Evolutionary conservation across 2,113 vertebrate genomes (phyloP), one percentile per base, ranked within the genome.

Genomic region (Notothenia rossii): DNA sequence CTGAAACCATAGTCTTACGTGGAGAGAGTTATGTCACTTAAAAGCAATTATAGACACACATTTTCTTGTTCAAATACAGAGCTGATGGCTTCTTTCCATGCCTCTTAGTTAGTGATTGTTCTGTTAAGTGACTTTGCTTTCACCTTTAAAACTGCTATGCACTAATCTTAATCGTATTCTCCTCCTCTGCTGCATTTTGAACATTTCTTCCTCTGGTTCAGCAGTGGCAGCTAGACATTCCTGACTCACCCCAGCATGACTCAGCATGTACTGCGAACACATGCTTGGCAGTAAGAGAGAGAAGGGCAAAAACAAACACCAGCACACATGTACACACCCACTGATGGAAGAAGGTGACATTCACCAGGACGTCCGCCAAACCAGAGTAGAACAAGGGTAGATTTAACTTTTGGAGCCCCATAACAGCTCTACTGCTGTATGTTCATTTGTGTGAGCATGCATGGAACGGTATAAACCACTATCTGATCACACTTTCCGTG

Each of bases 331-430:
- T 8, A n/a, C 7, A 53, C 50, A 18, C 49, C 45, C 10, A 7
- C 53, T 50, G 40, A 25, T 68, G 69, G 46, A 17, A 49, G 63
- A 82, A 86, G 62, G 73, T 81, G 81, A 86, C 84, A 83, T 85
- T 86, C 67, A 77, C 40, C 48, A 29, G 43, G 68, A 73, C 11
- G 5, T 54, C 61, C 11, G 43, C 70, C 48, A 29, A 77, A 53
- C 68, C 43, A 50, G 62, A 45, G 53, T 58, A 0, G 12, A 62
- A 77, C 60, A 68, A 18, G 3, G 61, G 60, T 10, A 5, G 48
- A 72, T 46, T 81, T 82, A 67, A 80, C 51, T 74, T 56, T 79
- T n/a, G 20, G 11, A 59, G 18, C 58, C 56, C 58, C 10, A 7
- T 58, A 48, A 61, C 22, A 33, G 45, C 53, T 67, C 15, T 25